These are phyloP conservation scores for Drosophila histrio DNA, from an alignment of 2,888 invertebrate genomes.

Conservation along the genomic window DNA sequence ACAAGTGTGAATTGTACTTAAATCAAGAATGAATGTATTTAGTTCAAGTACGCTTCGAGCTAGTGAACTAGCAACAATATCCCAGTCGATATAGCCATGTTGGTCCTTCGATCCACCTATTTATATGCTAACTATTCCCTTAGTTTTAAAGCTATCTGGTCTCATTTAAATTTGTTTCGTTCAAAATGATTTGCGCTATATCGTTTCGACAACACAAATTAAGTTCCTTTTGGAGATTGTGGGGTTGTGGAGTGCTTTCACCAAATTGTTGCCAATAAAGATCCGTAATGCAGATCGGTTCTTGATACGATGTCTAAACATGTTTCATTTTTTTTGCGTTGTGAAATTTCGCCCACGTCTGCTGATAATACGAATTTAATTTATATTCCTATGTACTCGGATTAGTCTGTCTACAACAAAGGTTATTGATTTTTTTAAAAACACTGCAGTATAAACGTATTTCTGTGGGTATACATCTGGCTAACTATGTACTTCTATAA, in stretches of 20 bases:
- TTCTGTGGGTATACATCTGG: neutral
- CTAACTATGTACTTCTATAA: no score
- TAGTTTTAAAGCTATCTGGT: no score
- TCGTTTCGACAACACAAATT: neutral
- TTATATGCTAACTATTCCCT: no score
- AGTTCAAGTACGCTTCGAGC: no score
- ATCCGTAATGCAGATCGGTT: slow-evolving; percentile 26
- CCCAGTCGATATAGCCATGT: no score
- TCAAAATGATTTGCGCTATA: neutral
- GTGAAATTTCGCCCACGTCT: slow-evolving; percentile 37
- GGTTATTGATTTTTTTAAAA: slow-evolving; percentile 28
- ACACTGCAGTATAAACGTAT: slow-evolving; percentile 3
- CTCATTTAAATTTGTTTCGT: neutral
- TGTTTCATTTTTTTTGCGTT: slow-evolving; percentile 44
- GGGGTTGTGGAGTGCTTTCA: slow-evolving; percentile 7
- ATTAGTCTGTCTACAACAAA: slow-evolving; percentile 12
- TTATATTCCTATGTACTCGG: slow-evolving; percentile 9
- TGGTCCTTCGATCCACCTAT: no score
- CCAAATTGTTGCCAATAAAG: slow-evolving; percentile 3
- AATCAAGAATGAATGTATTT: no score
- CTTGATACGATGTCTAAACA: slow-evolving; percentile 39
- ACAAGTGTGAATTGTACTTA: no score
- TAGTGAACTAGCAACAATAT: no score
- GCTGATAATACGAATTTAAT: slow-evolving; percentile 40
- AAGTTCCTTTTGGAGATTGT: neutral